Conservation (phyloP, 2,113 vertebrate genomes). For the Petaurus breviceps region DNA sequence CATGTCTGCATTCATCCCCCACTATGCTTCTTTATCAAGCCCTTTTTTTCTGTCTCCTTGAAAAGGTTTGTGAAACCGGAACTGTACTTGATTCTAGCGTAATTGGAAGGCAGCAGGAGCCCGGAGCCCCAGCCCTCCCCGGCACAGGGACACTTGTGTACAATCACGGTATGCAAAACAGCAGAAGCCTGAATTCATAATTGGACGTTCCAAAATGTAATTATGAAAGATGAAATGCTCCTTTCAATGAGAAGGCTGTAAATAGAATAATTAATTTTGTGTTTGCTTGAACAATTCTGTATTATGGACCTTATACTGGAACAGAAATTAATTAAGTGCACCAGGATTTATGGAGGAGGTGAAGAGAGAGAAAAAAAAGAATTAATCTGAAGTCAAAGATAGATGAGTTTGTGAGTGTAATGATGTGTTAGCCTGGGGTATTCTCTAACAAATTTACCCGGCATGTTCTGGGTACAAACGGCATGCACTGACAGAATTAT, state of each 20-base stretch:
- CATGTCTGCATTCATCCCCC: constrained; percentile 1
- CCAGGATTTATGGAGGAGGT: constrained; percentile 99
- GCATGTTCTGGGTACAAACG: constrained; percentile 89
- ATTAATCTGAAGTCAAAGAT: constrained; percentile 99
- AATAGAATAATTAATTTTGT: constrained; percentile 99
- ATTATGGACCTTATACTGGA: constrained; percentile 97
- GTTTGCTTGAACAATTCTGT: constrained; percentile 99
- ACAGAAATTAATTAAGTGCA: constrained; percentile 99
- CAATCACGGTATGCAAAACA: constrained; percentile 87
- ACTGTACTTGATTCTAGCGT: constrained; percentile 62
- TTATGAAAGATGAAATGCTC: constrained; percentile 99
- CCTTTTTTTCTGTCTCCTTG: constrained; percentile 49
- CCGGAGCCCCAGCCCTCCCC: constrained; percentile 76
- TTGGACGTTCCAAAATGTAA: constrained; percentile 98
- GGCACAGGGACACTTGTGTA: constrained; percentile 81
- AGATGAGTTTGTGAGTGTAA: constrained; percentile 98
- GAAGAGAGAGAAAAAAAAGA: constrained; percentile 95
- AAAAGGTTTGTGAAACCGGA: constrained; percentile 69
- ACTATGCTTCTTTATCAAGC: not conserved
- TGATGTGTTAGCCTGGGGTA: constrained; percentile 93
- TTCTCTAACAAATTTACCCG: constrained; percentile 97
- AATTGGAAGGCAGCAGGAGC: constrained; percentile 74
- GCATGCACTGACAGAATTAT: constrained; percentile 94
- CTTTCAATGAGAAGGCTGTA: constrained; percentile 99
- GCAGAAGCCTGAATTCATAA: constrained; percentile 93